These are phyloP conservation scores for Zoanthus sociatus DNA, from an alignment of 92 coral and sea anemone genomes.

Conservation along the genomic window DNA sequence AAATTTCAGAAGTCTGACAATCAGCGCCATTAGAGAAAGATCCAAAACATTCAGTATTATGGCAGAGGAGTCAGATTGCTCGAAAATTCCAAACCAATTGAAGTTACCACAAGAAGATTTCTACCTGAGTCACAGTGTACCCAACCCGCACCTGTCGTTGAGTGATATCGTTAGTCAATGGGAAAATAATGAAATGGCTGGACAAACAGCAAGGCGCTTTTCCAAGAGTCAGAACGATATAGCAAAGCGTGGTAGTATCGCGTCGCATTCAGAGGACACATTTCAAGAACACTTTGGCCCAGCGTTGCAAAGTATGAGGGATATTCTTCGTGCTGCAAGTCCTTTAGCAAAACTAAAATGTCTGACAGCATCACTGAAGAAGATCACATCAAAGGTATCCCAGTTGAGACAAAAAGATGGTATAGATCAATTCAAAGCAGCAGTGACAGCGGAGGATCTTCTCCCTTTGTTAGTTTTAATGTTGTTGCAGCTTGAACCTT, in stretches of 20 bases:
- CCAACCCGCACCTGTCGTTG: slow-evolving; percentile 55
- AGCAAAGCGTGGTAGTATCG: slow-evolving; percentile 24
- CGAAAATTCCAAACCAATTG: background rate
- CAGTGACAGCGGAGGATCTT: slow-evolving; percentile 95
- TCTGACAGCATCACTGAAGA: slow-evolving; percentile 84
- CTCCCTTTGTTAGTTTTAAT: slow-evolving; percentile 90
- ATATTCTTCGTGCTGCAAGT: slow-evolving; percentile 79
- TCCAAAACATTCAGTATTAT: slow-evolving; percentile 69
- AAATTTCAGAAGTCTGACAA: slow-evolving; percentile 74
- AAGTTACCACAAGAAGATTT: slow-evolving; percentile 12
- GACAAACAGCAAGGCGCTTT: slow-evolving; percentile 41
- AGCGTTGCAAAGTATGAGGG: slow-evolving; percentile 82
- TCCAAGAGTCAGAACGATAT: slow-evolving; percentile 77
- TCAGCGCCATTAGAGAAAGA: slow-evolving; percentile 72
- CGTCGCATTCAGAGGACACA: slow-evolving; percentile 62
- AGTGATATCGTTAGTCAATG: slow-evolving; percentile 68
- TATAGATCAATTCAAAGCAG: slow-evolving; percentile 71
- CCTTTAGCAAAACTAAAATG: slow-evolving; percentile 88
- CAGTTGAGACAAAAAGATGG: slow-evolving; percentile 87
- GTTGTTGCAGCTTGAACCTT: slow-evolving; percentile 96
- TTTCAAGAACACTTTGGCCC: slow-evolving; percentile 97
- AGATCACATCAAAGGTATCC: slow-evolving; percentile 85
- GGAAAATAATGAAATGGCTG: slow-evolving; percentile 29
- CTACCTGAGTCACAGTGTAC: slow-evolving; percentile 76
- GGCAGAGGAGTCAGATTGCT: slow-evolving; percentile 21